These are phyloP conservation scores for Edolisoma coerulescens DNA, from an alignment of 2,113 vertebrate genomes.

Conservation along the genomic window DNA sequence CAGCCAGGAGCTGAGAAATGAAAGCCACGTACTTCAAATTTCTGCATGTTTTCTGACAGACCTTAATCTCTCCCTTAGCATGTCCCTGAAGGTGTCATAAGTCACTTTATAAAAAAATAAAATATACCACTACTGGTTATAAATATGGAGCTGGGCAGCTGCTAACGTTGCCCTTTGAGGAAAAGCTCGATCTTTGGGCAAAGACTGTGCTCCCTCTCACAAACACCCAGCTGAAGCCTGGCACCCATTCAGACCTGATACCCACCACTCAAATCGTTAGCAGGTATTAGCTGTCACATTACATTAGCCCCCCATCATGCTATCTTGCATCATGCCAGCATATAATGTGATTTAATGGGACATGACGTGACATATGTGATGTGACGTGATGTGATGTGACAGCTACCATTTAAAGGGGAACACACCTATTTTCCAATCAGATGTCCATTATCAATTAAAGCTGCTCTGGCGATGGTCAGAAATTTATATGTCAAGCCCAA, in stretches of 20 bases:
- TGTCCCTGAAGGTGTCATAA: neutral
- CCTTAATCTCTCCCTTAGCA: neutral
- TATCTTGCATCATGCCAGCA: conserved; percentile 46
- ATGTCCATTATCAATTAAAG: conserved; percentile 55
- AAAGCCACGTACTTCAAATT: neutral
- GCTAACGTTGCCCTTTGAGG: neutral
- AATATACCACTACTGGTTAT: neutral
- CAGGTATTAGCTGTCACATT: conserved; percentile 60
- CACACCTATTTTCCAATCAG: conserved; percentile 57
- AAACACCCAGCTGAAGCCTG: neutral
- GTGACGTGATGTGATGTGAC: conserved; percentile 57
- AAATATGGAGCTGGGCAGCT: neutral
- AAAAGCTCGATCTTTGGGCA: neutral
- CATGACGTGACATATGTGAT: conserved; percentile 49
- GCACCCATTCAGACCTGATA: neutral
- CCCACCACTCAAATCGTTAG: conserved; percentile 43
- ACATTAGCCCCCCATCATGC: conserved; percentile 34
- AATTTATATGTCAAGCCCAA: neutral
- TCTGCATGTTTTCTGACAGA: neutral
- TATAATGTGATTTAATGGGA: conserved; percentile 62
- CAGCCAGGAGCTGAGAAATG: neutral
- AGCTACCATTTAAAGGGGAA: conserved; percentile 55
- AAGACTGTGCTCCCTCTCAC: neutral
- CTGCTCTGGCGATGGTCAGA: conserved; percentile 43
- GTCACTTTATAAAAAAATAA: neutral